phyloP scores from a whole-genome alignment of 2,113 vertebrate genomes.

The Mixornis gularis region DNA sequence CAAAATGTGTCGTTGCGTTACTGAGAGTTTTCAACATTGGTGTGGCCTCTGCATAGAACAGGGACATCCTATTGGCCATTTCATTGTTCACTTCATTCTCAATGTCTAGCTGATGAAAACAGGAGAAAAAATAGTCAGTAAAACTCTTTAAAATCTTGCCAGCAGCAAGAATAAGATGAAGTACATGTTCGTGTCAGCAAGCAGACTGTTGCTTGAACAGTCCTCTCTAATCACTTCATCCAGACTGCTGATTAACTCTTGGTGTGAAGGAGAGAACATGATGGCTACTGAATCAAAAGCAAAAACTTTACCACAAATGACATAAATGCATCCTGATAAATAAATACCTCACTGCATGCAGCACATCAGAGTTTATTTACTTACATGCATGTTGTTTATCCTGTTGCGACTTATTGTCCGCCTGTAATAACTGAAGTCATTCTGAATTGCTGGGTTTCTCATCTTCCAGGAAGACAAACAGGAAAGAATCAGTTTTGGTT shows the following conservation, averaged over 20 bases:
- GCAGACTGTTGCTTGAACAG: background rate
- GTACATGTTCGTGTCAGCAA: background rate
- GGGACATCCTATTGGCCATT: constrained; percentile 98
- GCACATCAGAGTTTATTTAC: constrained; percentile 27
- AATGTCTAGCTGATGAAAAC: constrained; percentile 84
- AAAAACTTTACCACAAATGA: background rate
- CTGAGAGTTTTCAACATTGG: constrained; percentile 98
- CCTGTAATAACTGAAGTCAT: constrained; percentile 97
- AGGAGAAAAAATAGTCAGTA: constrained; percentile 21
- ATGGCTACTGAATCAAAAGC: background rate
- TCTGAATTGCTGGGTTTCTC: constrained; percentile 97
- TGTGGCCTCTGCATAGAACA: constrained; percentile 97
- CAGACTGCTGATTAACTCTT: background rate
- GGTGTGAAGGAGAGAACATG: background rate
- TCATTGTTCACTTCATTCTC: constrained; percentile 98
- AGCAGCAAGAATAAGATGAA: background rate
- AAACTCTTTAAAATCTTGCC: background rate
- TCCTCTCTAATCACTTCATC: background rate
- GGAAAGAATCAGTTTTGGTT: background rate
- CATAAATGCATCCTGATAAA: background rate
- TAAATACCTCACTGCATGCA: background rate
- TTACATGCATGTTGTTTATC: constrained; percentile 98
- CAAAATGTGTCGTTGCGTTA: constrained; percentile 94
- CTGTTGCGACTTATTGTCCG: constrained; percentile 93
- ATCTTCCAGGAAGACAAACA: constrained; percentile 73